These are phyloP conservation scores for Tetragonisca angustula DNA, from an alignment of 2,888 invertebrate genomes.

Conservation along the genomic window DNA sequence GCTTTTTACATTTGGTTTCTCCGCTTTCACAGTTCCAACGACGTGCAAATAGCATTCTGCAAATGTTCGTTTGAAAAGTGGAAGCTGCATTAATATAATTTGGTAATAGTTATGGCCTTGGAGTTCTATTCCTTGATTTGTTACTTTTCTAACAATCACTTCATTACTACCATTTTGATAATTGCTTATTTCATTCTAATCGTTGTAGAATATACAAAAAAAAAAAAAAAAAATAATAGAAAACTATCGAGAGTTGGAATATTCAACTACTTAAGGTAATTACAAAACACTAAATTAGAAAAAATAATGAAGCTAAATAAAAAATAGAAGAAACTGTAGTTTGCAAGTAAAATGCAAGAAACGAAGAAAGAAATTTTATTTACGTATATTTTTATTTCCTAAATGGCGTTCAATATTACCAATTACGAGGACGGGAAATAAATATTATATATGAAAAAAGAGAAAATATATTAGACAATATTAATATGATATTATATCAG, in stretches of 20 bases:
- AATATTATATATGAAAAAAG: background rate
- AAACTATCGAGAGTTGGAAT: background rate
- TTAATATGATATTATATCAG: too few relatives aligned
- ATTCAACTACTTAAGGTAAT: background rate
- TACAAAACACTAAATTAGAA: too few relatives aligned
- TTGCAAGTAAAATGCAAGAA: too few relatives aligned
- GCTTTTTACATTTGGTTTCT: constrained; percentile 31
- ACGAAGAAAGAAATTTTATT: too few relatives aligned
- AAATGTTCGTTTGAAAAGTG: background rate
- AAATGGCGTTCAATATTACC: too few relatives aligned
- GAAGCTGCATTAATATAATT: background rate
- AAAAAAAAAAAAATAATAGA: background rate
- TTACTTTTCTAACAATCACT: too few relatives aligned
- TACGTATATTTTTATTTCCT: too few relatives aligned
- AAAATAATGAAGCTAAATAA: too few relatives aligned
- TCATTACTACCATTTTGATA: background rate
- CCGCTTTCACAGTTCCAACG: constrained; percentile 50
- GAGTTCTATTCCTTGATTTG: background rate
- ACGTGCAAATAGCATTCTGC: background rate
- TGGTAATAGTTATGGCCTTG: background rate
- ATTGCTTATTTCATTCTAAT: background rate
- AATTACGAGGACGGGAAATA: background rate
- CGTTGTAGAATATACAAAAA: background rate
- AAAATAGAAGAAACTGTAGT: too few relatives aligned
- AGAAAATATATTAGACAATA: background rate